Conservation (phyloP, 2,113 vertebrate genomes). For the Candoia aspera region DNA sequence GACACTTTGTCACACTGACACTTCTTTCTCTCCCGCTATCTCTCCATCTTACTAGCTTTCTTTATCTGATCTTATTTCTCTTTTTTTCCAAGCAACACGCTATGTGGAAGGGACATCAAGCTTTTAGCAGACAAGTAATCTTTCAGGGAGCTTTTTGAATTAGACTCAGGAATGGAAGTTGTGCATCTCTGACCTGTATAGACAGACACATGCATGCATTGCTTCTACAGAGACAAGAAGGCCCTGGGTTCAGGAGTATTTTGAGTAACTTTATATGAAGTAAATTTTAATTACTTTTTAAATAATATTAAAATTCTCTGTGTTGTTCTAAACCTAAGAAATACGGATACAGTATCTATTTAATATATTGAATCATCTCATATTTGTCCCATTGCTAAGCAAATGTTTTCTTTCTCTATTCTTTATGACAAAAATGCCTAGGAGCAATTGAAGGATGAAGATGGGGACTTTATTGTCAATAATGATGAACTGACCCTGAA, state of each 20-base stretch:
- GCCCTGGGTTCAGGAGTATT: too few relatives aligned
- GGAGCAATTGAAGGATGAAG: conserved; percentile 71
- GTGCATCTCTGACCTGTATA: not conserved
- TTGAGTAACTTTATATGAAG: not conserved
- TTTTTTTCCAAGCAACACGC: not conserved
- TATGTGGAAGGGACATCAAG: not conserved
- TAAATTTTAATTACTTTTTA: not conserved
- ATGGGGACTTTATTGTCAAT: conserved; percentile 70
- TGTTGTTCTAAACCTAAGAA: not conserved
- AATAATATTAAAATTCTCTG: not conserved
- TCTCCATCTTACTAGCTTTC: not conserved
- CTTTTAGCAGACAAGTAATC: not conserved
- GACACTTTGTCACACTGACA: not conserved
- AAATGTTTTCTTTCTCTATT: not conserved
- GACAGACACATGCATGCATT: not conserved
- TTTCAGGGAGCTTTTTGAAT: not conserved
- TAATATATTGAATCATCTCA: not conserved
- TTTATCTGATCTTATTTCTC: not conserved
- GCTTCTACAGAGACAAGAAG: not conserved
- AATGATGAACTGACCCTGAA: conserved; percentile 71
- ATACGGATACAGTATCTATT: not conserved
- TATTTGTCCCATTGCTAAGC: not conserved
- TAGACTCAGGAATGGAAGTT: not conserved
- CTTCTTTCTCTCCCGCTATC: not conserved
- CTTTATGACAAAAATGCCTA: conserved; percentile 39